A percentile compares a stretch with the other conserved stretches of the same genome.
These are phyloP conservation scores for Zaprionus obscuricornis DNA, from an alignment of 2,888 invertebrate species.

Conservation along the genomic window DNA sequence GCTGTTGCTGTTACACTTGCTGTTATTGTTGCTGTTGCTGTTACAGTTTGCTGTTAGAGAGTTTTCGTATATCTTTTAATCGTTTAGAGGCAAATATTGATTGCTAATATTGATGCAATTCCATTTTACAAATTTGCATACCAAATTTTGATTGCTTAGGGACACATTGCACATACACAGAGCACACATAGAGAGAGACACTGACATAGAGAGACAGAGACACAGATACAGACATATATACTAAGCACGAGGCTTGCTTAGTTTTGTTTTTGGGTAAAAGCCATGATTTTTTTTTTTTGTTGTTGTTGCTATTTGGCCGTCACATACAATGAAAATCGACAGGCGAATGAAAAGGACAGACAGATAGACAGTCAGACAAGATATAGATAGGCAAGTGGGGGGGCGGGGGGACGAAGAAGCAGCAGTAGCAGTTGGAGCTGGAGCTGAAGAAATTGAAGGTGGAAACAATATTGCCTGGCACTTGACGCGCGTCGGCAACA, in stretches of 20 bases:
- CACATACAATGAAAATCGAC: slow-evolving; percentile 61
- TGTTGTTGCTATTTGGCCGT: slow-evolving; percentile 48
- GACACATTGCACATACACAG: slow-evolving; percentile 47
- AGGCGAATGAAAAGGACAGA: slow-evolving; percentile 12
- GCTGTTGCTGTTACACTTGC: no score
- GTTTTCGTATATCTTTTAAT: slow-evolving; percentile 60
- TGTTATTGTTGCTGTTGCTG: no score
- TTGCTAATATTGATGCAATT: slow-evolving; percentile 80
- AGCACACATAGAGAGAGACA: slow-evolving; percentile 8
- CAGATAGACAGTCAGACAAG: not conserved
- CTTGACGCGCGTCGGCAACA: slow-evolving; percentile 76
- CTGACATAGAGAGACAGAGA: not conserved
- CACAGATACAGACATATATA: slow-evolving; percentile 3
- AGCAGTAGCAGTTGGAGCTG: no score
- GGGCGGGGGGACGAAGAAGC: slow-evolving; percentile 12
- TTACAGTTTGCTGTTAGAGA: not conserved
- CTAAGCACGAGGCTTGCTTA: slow-evolving; percentile 15
- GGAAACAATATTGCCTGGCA: slow-evolving; percentile 60
- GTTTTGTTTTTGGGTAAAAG: slow-evolving; percentile 48
- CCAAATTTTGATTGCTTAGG: slow-evolving; percentile 80
- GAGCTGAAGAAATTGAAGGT: slow-evolving; percentile 6
- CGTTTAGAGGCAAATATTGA: slow-evolving; percentile 65
- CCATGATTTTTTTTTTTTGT: slow-evolving; percentile 22
- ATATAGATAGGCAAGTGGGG: not conserved
- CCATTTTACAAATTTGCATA: slow-evolving; percentile 79